Base-by-base conservation (phyloP, 2,113 vertebrate genomes). In the Platycercus adscitus region DNA sequence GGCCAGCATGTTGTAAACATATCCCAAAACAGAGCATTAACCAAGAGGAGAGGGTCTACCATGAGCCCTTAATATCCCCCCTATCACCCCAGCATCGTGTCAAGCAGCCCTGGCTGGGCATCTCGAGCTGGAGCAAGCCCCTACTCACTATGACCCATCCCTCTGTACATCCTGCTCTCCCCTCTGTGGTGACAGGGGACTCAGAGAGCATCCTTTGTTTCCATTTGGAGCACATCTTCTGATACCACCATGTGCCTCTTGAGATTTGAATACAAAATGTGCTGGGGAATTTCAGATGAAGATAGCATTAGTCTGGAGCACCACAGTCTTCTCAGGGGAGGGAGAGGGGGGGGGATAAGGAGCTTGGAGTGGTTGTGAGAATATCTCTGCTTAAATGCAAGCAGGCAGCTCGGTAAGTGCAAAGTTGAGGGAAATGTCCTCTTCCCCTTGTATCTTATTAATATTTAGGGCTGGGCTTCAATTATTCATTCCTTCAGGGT, bases 401-500 rank as follows among this genome's bases (percentile, higher is more conserved):
- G 50, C 60, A 83, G 88, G 88, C 93, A 91, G 92, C 70, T 96
- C 0, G 0, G 56, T 95, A 95, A 96, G 94, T 89, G 86, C 86
- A 81, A 83, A 94, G 90, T 55, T 96, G 88, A 93, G 79, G 65
- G 28, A 92, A 93, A 68, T 81, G 85, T 89, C 89, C 77, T 93
- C 81, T 88, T 91, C 89, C 70, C 61, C 89, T 94, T 91, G 94
- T 83, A 89, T 79, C 64, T 78, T 78, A 96, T 97, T 94, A 97
- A 96, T 97, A 97, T 97, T 97, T 96, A 95, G 94, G 77, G 17
- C 81, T 10, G 7, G 52, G 65, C 91, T 91, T 97, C 85, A 96
- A 97, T 97, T 96, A 97, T 97, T 97, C 89, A 96, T 96, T 94
- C 79, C 93, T 94, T 92, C 70, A 37, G 91, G 86, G 86, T 85